Conservation (phyloP, 2,888 invertebrate species). For the Drosophila anomalata region DNA sequence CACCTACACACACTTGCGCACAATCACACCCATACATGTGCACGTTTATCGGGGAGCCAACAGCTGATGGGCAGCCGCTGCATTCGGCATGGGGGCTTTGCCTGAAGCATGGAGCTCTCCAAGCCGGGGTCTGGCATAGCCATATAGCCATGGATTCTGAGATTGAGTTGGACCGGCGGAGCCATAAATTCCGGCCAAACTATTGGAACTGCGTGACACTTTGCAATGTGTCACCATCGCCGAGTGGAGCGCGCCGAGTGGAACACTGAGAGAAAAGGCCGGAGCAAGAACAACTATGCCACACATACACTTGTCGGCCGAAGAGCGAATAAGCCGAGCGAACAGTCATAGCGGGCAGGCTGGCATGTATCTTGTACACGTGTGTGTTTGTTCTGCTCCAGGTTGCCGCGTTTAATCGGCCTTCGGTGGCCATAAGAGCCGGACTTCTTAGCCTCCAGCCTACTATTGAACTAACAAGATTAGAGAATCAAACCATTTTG, state of each 20-base stretch:
- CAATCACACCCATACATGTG: constrained; percentile 5
- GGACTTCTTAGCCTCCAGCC: neutral
- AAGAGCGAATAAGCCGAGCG: constrained; percentile 48
- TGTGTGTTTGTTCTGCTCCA: constrained; percentile 31
- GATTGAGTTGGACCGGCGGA: constrained; percentile 5
- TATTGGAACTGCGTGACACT: constrained; percentile 67
- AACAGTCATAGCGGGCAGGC: constrained; percentile 54
- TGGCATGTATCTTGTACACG: constrained; percentile 62
- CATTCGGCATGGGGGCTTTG: constrained; percentile 22
- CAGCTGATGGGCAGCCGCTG: constrained; percentile 32
- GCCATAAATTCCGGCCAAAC: constrained; percentile 18
- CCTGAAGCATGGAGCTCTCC: neutral
- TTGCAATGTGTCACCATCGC: constrained; percentile 53
- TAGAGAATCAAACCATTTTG: neutral
- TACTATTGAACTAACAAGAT: neutral
- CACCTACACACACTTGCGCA: constrained; percentile 47
- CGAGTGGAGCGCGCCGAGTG: constrained; percentile 1
- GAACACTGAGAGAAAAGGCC: constrained; percentile 18
- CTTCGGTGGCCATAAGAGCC: neutral
- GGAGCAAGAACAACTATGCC: constrained; percentile 34
- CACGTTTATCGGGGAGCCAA: constrained; percentile 31
- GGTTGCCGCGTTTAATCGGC: constrained; percentile 19
- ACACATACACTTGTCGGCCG: constrained; percentile 24
- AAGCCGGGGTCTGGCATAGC: neutral
- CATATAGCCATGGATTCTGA: neutral